Percentiles rank a stretch among this genome's conserved stretches.
Evolutionary conservation across 2,113 vertebrate genomes (phyloP).

Genomic region (Varanus komodoensis): DNA sequence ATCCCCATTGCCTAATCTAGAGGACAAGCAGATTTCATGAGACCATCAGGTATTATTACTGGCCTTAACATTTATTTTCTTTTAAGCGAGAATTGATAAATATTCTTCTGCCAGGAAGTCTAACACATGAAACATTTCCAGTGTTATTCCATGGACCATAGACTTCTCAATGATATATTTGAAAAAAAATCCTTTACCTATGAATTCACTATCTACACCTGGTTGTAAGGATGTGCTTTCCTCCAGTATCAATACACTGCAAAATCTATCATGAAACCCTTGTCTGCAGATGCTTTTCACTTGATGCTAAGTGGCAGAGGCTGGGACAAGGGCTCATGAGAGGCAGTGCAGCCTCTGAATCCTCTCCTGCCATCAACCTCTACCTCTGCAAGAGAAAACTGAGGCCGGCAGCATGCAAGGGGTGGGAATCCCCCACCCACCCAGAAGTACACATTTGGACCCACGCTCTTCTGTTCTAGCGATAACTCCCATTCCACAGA

Average conservation of each 20-base stretch:
- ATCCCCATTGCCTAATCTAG: constrained; percentile 23
- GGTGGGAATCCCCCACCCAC: too few species aligned
- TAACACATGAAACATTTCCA: constrained; percentile 29
- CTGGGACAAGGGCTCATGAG: too few species aligned
- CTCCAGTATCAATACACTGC: constrained; percentile 17
- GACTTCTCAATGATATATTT: constrained; percentile 17
- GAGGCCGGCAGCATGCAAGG: too few species aligned
- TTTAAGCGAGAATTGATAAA: constrained; percentile 30
- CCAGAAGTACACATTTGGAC: too few species aligned
- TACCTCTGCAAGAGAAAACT: too few species aligned
- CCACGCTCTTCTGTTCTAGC: too few species aligned
- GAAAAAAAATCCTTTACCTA: constrained; percentile 22
- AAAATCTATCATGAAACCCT: not conserved
- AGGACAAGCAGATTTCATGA: constrained; percentile 39
- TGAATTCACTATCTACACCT: constrained; percentile 8
- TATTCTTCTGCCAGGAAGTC: constrained; percentile 29
- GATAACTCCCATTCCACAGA: too few species aligned
- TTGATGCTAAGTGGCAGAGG: not conserved
- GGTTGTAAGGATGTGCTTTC: not conserved
- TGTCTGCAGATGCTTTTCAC: constrained; percentile 13
- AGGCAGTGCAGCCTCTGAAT: too few species aligned
- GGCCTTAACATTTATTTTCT: not conserved
- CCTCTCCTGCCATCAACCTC: too few species aligned
- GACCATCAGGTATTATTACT: constrained; percentile 32
- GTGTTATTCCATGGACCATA: constrained; percentile 13